Evolutionary conservation across 1,140 invertebrate genomes (phyloP).

Genomic region (Drusus annulatus): DNA sequence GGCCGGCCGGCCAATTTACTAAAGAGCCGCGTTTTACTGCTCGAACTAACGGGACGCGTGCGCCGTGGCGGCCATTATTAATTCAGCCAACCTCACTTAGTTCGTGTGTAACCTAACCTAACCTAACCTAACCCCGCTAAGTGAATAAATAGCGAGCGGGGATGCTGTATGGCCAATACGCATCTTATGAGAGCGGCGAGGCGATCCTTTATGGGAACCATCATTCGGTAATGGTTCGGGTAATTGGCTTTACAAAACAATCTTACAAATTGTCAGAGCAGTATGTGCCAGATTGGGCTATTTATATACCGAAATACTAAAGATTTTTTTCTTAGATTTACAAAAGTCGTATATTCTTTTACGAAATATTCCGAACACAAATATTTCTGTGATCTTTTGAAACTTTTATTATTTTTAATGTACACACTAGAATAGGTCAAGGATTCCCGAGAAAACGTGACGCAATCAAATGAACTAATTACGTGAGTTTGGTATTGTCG

Average conservation of each 20-base stretch:
- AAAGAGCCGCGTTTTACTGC: slow-evolving; percentile 56
- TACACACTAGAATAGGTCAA: too few species aligned
- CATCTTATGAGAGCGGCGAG: slow-evolving; percentile 15
- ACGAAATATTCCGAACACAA: too few species aligned
- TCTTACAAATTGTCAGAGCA: not conserved
- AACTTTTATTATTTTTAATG: too few species aligned
- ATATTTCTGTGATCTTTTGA: too few species aligned
- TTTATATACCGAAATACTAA: too few species aligned
- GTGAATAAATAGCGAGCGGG: slow-evolving; percentile 38
- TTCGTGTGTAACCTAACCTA: slow-evolving; percentile 46
- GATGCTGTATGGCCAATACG: slow-evolving; percentile 4
- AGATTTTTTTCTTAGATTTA: too few species aligned
- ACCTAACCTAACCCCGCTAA: slow-evolving; percentile 51
- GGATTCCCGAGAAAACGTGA: too few species aligned
- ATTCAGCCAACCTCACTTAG: slow-evolving; percentile 54
- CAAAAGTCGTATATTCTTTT: too few species aligned
- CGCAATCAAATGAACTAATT: too few species aligned
- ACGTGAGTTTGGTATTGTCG: too few species aligned
- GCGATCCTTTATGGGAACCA: slow-evolving; percentile 24
- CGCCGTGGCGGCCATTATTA: slow-evolving; percentile 47
- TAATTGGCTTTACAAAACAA: slow-evolving; percentile 4
- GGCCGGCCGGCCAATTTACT: slow-evolving; percentile 47
- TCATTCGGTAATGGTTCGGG: slow-evolving; percentile 17
- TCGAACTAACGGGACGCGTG: slow-evolving; percentile 15
- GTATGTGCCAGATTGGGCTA: not conserved